These are phyloP conservation scores for Fukomys damarensis DNA, from an alignment of 2,113 vertebrate species.

Conservation along the genomic window DNA sequence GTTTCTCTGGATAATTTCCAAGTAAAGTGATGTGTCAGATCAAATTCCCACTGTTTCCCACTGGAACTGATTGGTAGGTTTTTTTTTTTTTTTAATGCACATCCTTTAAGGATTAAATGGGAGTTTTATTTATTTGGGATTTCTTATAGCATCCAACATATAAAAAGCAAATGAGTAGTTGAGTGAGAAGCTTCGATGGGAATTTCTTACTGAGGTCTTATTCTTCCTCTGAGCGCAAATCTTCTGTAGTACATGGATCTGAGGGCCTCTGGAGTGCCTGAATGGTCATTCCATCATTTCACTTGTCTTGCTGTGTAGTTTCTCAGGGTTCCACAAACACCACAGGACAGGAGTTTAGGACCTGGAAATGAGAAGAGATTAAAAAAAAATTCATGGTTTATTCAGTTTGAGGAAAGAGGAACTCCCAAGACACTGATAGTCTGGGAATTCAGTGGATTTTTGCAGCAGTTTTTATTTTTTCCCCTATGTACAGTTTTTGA, in stretches of 20 bases:
- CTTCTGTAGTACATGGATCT: neutral
- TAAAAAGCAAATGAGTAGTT: neutral
- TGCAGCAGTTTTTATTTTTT: neutral
- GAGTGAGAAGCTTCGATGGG: neutral
- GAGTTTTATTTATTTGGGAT: neutral
- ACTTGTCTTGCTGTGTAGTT: neutral
- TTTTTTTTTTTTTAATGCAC: neutral
- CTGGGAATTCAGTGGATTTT: slow-evolving; percentile 1
- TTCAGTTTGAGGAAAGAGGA: neutral
- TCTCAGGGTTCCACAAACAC: neutral
- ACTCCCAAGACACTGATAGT: neutral
- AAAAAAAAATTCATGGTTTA: slow-evolving; percentile 1
- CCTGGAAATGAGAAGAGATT: neutral
- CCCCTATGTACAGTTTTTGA: neutral
- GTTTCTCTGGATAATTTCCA: slow-evolving; percentile 6
- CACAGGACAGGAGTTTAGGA: neutral
- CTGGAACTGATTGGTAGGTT: neutral
- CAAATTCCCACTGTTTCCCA: neutral
- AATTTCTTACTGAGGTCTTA: neutral
- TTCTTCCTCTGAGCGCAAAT: neutral
- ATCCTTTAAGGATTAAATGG: neutral
- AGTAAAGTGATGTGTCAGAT: neutral
- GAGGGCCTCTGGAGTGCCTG: rapidly evolving
- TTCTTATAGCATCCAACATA: neutral
- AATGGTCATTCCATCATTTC: neutral